phyloP scores from a whole-genome alignment of 2,888 invertebrate genomes.

The Polia nebulosa region DNA sequence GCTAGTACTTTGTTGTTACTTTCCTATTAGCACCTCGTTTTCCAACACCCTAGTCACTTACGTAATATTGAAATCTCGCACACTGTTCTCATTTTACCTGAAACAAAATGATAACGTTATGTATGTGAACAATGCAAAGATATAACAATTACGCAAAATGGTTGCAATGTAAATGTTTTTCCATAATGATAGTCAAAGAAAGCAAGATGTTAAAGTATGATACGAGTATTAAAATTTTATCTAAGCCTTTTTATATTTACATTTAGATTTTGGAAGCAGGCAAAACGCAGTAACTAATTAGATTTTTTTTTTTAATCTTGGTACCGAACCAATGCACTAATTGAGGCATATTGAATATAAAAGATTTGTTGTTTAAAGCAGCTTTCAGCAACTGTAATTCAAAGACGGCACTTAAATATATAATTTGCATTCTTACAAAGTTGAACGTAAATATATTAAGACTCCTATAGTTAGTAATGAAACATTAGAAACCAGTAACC shows the following conservation, averaged over 20 bases:
- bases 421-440: constrained; percentile 11
- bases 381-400: not conserved
- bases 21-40: constrained; percentile 47
- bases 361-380: not conserved
- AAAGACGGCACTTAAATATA: not conserved
- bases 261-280: not conserved
- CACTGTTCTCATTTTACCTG: constrained; percentile 62
- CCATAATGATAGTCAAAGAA: constrained; percentile 13
- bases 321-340: not conserved
- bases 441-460: constrained; percentile 12
- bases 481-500: constrained; percentile 19
- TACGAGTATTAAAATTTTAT: constrained; percentile 18
- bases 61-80: constrained; percentile 56
- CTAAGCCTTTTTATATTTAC: not conserved
- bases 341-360: not conserved
- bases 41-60: constrained; percentile 55
- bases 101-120: constrained; percentile 63
- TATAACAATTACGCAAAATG: constrained; percentile 43
- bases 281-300: not conserved
- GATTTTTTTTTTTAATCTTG: no score
- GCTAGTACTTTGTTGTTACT: constrained; percentile 36
- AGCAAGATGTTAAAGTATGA: constrained; percentile 12
- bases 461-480: constrained; percentile 11
- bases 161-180: constrained; percentile 39
- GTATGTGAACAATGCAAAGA: constrained; percentile 39